Evolutionary conservation across 2,888 invertebrate genomes (phyloP).

Genomic region (Prosopocoilus inquinatus): DNA sequence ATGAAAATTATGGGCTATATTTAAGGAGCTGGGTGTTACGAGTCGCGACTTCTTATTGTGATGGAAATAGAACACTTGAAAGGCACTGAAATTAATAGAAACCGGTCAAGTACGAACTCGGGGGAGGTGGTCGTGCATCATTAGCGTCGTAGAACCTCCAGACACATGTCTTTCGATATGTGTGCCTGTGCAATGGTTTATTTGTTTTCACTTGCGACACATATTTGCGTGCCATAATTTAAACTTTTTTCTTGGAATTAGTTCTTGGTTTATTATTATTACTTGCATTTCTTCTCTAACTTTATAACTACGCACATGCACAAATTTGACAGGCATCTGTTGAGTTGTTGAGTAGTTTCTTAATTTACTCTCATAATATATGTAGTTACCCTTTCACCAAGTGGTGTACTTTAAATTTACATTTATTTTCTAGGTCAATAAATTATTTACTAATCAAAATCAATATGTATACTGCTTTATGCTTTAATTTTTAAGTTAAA

Average conservation of each 20-base stretch:
- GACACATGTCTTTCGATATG: no score
- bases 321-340: no score
- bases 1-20: conserved; percentile 37
- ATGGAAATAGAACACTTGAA: conserved; percentile 27
- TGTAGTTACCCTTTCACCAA: no score
- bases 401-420: no score
- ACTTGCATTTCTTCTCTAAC: no score
- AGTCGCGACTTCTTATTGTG: conserved; percentile 27
- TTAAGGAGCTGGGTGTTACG: conserved; percentile 31
- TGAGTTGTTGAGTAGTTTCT: no score
- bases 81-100: conserved; percentile 22
- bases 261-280: conserved; percentile 6
- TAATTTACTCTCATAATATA: no score
- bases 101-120: conserved; percentile 13
- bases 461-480: no score
- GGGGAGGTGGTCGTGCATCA: conserved; percentile 25
- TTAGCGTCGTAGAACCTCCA: conserved; percentile 19
- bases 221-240: not conserved
- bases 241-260: conserved; percentile 1
- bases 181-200: not conserved
- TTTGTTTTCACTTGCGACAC: not conserved
- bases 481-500: no score
- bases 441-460: no score
- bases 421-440: no score
- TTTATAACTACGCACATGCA: no score